phyloP scores from a whole-genome alignment of 2,113 vertebrate species.

The Genyomyrus donnyi region DNA sequence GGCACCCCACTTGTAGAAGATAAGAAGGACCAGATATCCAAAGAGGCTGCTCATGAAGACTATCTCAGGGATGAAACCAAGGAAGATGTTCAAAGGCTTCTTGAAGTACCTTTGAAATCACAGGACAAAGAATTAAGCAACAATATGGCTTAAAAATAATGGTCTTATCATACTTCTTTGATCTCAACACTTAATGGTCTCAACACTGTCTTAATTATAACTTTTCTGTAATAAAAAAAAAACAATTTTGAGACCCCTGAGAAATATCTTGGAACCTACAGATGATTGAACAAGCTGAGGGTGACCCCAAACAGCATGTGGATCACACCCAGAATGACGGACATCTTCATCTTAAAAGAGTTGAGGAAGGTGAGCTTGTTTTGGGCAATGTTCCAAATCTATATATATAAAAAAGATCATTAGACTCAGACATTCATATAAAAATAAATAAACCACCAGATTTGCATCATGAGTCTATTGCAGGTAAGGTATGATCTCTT shows the following conservation, averaged over 20 bases:
- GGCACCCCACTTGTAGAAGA: conserved; percentile 89
- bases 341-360: conserved; percentile 99
- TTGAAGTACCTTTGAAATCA: conserved; percentile 76
- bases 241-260: background rate
- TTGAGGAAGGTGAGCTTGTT: conserved; percentile 96
- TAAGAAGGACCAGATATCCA: conserved; percentile 85
- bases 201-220: background rate
- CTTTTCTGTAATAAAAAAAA: background rate
- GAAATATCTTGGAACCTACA: conserved; percentile 56
- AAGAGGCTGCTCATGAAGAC: conserved; percentile 88
- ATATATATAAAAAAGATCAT: conserved; percentile 17
- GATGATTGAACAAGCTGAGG: conserved; percentile 87
- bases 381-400: conserved; percentile 93
- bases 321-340: conserved; percentile 82
- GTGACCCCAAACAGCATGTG: conserved; percentile 93
- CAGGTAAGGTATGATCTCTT: conserved; percentile 28
- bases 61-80: conserved; percentile 92
- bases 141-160: background rate
- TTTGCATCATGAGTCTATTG: background rate
- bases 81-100: conserved; percentile 88
- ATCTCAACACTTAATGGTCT: background rate
- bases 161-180: background rate
- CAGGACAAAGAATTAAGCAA: background rate
- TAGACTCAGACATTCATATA: background rate
- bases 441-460: background rate